Base-by-base conservation (phyloP, 1,140 invertebrate genomes). In the Drosophila melanica region DNA sequence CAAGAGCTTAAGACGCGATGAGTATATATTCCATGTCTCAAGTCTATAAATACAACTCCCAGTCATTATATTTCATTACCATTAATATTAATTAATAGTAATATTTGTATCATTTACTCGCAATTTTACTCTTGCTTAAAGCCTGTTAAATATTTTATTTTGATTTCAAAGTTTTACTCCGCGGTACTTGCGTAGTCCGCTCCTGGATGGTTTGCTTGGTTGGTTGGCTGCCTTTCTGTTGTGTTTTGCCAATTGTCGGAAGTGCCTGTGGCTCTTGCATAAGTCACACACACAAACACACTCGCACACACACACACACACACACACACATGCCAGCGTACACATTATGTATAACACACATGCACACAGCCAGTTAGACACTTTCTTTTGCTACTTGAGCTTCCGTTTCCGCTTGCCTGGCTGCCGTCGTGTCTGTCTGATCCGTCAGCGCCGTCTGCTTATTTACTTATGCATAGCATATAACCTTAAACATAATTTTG, bases 401-500 rank as follows among this genome's bases (percentile, higher is more conserved):
- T 82, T 87, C 82, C 82, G 82, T 68, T 87, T 87, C 82, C 82
- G 82, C 79, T 79, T 62, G 74, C 65, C 58, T 68, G 66, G 27
- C 60, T 71, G 62, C 23, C 53, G 51, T 23, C 16, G 23, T 41
- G 60, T 64, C 68, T 9, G 59, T 62, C 68, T 18, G 59, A 41
- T 64, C 35, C 42, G 51, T 76, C 57, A 39, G 35, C 48, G 35
- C 48, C 53, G 75, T 72, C 75, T 75, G 79, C 77, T 87, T 81
- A 87, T 81, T 87, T 87, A 87, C 84, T 87, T 87, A 87, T 87
- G 84, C 82, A 87, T 82, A 76, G 82, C 82, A 87, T 87, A 87
- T 89, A 87, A 87, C 82, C 82, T 87, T 87, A 87, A 87, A 87
- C 82, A 87, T 87, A 87, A 87, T 87, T 87, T 87, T 82, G 82